Conservation (phyloP, 2,797 vertebrate species). For the Crypturellus tataupa region DNA sequence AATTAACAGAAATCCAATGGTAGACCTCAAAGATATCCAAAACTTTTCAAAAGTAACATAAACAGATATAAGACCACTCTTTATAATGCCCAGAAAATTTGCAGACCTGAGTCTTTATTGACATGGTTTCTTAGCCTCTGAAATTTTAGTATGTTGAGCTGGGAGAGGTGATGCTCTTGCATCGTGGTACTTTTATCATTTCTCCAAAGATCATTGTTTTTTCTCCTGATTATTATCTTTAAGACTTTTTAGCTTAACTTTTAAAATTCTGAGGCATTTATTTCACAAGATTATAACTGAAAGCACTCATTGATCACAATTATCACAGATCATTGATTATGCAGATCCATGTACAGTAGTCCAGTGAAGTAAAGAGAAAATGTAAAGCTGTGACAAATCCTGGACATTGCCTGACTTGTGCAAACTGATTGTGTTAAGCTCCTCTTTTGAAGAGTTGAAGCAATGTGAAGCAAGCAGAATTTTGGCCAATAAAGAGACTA, state of each 20-base stretch:
- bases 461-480: not conserved
- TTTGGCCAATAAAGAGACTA: not conserved
- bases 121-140: not conserved
- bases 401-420: not conserved
- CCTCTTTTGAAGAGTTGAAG: not conserved
- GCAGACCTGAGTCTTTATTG: not conserved
- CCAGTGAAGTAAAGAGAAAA: not conserved
- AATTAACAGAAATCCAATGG: conserved; percentile 8
- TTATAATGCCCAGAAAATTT: not conserved
- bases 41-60: not conserved
- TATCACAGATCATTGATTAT: not conserved
- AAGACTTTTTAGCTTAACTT: not conserved
- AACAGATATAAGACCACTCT: not conserved
- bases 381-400: not conserved
- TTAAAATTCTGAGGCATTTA: not conserved
- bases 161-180: not conserved
- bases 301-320: too few relatives aligned
- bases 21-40: not conserved
- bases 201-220: not conserved
- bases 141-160: not conserved
- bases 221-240: not conserved
- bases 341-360: not conserved
- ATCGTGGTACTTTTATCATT: not conserved
- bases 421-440: not conserved
- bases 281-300: not conserved